A percentile compares a stretch with the other conserved stretches of the same genome.
These are phyloP conservation scores for Rana temporaria DNA, from an alignment of 2,113 vertebrate species.

Conservation along the genomic window DNA sequence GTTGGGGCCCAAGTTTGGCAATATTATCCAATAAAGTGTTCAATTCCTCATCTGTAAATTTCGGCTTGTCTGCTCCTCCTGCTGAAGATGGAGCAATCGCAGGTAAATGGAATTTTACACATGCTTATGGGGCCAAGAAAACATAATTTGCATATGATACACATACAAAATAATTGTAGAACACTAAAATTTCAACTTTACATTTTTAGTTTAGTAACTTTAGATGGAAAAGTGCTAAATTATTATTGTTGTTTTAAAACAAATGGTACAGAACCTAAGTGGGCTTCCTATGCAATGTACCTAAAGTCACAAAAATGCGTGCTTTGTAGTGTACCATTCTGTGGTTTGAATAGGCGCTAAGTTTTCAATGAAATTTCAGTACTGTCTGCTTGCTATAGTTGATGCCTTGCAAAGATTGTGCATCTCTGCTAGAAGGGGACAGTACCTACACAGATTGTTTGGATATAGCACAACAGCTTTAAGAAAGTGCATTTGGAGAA, in stretches of 20 bases:
- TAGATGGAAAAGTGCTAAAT: neutral
- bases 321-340: too few relatives aligned
- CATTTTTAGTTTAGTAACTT: neutral
- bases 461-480: too few relatives aligned
- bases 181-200: neutral
- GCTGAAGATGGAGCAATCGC: conserved; percentile 47
- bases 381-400: too few relatives aligned
- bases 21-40: conserved; percentile 52
- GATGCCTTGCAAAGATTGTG: too few relatives aligned
- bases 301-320: too few relatives aligned
- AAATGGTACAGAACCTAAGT: too few relatives aligned
- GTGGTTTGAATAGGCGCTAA: too few relatives aligned
- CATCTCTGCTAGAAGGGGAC: too few relatives aligned
- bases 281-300: too few relatives aligned
- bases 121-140: conserved; percentile 20
- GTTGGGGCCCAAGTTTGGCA: conserved; percentile 49
- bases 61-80: conserved; percentile 40
- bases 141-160: neutral
- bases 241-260: too few relatives aligned
- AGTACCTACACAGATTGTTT: too few relatives aligned
- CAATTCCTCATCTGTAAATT: conserved; percentile 47
- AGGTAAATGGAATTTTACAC: conserved; percentile 29
- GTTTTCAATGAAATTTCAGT: neutral
- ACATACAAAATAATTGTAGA: neutral
- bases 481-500: too few relatives aligned